Percentiles rank a stretch among this genome's conserved stretches.
Evolutionary conservation across 2,888 invertebrate genomes (phyloP).

Genomic region (Hemicrepidius hirtus): DNA sequence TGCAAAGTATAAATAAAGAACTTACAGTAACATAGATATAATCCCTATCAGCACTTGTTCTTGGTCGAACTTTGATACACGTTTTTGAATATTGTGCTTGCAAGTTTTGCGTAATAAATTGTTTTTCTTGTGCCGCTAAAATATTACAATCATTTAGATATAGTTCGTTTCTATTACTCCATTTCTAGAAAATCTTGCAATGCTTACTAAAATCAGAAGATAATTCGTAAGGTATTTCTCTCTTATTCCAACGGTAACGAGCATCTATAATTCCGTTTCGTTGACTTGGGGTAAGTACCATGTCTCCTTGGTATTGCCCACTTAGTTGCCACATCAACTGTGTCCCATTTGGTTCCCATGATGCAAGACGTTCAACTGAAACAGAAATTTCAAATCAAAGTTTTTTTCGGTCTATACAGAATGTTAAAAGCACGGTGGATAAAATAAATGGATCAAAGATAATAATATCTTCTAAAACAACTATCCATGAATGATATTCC

Average conservation of each 20-base stretch:
- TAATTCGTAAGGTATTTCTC: conserved; percentile 35
- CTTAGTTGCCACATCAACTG: conserved; percentile 44
- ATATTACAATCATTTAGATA: background rate
- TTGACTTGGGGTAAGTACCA: conserved; percentile 32
- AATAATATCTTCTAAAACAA: too few relatives aligned
- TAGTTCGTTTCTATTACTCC: background rate
- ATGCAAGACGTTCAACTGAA: background rate
- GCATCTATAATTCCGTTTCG: conserved; percentile 32
- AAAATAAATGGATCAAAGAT: too few relatives aligned
- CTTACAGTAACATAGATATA: conserved; percentile 40
- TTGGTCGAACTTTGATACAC: conserved; percentile 21
- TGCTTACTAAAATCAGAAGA: conserved; percentile 20
- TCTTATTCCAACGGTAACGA: conserved; percentile 27
- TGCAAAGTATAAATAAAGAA: background rate
- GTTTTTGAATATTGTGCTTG: conserved; percentile 9
- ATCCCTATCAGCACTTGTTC: conserved; percentile 10
- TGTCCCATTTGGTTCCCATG: conserved; percentile 9
- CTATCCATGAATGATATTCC: too few relatives aligned
- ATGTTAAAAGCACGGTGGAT: too few relatives aligned
- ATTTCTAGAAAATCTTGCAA: background rate
- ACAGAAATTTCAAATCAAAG: too few relatives aligned
- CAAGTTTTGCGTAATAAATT: background rate
- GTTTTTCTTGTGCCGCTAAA: conserved; percentile 3
- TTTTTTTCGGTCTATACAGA: too few relatives aligned
- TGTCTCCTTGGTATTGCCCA: conserved; percentile 44